Conservation (phyloP, 2,888 invertebrate species). For the Athalia cordata region DNA sequence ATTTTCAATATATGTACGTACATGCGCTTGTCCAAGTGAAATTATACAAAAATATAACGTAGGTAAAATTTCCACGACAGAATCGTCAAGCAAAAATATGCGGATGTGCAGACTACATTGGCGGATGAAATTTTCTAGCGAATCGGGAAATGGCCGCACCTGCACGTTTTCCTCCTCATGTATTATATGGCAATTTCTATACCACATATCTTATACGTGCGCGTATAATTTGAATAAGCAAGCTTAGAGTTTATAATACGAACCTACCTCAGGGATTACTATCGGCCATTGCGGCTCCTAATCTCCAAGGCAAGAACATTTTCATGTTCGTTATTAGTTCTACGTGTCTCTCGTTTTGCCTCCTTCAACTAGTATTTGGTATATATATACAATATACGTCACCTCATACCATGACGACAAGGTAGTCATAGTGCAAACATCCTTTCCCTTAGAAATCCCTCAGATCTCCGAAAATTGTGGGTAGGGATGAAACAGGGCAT, state of each 20-base stretch:
- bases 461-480: slow-evolving; percentile 26
- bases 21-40: too few species aligned
- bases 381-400: slow-evolving; percentile 4
- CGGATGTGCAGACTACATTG: too few species aligned
- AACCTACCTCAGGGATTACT: neutral
- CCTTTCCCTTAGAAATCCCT: slow-evolving; percentile 29
- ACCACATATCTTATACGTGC: neutral
- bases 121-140: too few species aligned
- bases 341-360: slow-evolving; percentile 13
- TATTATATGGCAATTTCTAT: neutral
- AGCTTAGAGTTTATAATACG: slow-evolving; percentile 1
- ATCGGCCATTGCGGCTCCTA: slow-evolving; percentile 15
- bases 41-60: too few species aligned
- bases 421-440: slow-evolving; percentile 19
- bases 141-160: too few species aligned
- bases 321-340: slow-evolving; percentile 14
- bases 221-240: slow-evolving; percentile 18
- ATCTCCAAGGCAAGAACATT: slow-evolving; percentile 7
- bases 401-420: slow-evolving; percentile 15
- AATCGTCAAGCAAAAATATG: too few species aligned
- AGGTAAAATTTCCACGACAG: too few species aligned
- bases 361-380: neutral
- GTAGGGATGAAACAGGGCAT: slow-evolving; percentile 4
- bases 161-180: slow-evolving; percentile 1
- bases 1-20: too few species aligned